A percentile compares a stretch with the other conserved stretches of the same genome.
Conservation (phyloP, 2,113 vertebrate species). For the Colinus virginianus region DNA sequence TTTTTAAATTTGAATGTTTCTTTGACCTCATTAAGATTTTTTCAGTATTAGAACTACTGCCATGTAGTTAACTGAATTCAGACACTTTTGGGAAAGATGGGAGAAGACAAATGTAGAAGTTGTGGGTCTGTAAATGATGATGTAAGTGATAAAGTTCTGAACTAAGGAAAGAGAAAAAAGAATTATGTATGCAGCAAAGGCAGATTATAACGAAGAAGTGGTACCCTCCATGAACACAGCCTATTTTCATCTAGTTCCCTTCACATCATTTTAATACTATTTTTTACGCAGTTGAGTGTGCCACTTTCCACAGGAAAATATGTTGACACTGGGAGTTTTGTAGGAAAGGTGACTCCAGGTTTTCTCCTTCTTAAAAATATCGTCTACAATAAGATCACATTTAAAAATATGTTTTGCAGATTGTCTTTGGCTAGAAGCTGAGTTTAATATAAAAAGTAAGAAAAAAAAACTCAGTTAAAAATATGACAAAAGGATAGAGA, state of each 20-base stretch:
- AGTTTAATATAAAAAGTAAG: background rate
- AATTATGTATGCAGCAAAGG: background rate
- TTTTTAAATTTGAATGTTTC: background rate
- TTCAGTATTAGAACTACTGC: background rate
- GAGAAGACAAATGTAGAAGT: background rate
- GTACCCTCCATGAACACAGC: background rate
- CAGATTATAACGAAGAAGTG: background rate
- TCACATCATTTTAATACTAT: background rate
- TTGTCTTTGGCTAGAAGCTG: background rate
- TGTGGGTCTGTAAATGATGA: background rate
- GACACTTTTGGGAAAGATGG: background rate
- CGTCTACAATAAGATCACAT: background rate
- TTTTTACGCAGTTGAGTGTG: background rate
- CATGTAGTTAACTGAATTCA: background rate
- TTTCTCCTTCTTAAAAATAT: background rate
- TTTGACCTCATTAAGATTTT: background rate
- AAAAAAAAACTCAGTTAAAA: background rate
- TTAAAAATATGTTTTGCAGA: background rate
- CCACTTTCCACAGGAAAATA: background rate
- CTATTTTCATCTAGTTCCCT: background rate
- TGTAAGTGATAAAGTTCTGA: background rate
- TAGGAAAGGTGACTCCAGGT: background rate
- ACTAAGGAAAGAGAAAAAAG: background rate
- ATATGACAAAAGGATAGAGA: background rate
- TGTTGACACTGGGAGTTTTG: background rate